Evolutionary conservation across 1,140 invertebrate genomes (phyloP), one percentile per base, ranked within the genome.

Genomic region (Idris sp.): DNA sequence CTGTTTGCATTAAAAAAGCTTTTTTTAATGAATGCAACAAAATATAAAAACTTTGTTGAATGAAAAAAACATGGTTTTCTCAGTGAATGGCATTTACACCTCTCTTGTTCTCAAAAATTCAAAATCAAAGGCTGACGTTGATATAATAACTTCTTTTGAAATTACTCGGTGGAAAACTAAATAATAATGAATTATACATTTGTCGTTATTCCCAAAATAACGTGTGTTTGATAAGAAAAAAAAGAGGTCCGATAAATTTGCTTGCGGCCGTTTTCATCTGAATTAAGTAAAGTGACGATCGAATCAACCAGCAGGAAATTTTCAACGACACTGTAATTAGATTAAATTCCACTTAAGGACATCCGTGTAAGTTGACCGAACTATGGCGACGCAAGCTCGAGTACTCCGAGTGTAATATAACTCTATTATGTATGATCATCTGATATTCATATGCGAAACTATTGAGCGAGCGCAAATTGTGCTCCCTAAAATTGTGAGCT

Each of bases 291-390:
- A 28, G 33, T 28, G 11, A 14, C 28, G 40, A 53, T 44, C 18
- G 54, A 61, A 16, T 64, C 71, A 40, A 75, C 72, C 72, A 67
- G 46, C 65, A 73, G 74, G 73, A 80, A 80, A 79, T 79, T 80
- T 77, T 77, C 65, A 71, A 74, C 76, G 68, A 30, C 15, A 31
- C 51, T 65, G 73, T 77, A 80, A 76, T 69, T 74, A 59, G 65
- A 61, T 73, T 74, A 74, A 67, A 74, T 74, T 71, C 61, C 69
- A 71, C 61, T 77, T 74, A 74, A 75, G 73, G 65, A 73, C 69
- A 77, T 65, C 58, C 68, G 75, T 77, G 74, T 67, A 73, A 73
- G 64, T 69, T 68, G 59, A 64, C 59, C 69, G 43, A 77, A 77
- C 75, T 74, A 77, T 56, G 56, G 75, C 61, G 65, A 61, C 41